These are phyloP conservation scores for Tiliacea citrago DNA, from an alignment of 2,888 invertebrate genomes.

Conservation along the genomic window DNA sequence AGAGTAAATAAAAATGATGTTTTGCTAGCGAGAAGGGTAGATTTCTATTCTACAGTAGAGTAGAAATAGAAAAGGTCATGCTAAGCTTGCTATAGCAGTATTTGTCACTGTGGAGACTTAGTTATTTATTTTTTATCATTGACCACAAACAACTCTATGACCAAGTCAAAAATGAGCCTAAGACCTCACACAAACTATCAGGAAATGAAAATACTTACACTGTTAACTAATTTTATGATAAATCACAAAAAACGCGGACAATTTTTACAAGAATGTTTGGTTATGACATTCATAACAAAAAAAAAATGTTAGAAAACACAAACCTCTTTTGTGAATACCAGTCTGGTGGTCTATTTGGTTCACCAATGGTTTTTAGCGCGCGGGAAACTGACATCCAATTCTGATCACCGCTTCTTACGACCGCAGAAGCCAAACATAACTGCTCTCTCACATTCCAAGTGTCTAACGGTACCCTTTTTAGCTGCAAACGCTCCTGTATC, in stretches of 20 bases:
- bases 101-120: too few species aligned
- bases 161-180: not conserved
- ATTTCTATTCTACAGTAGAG: too few species aligned
- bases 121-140: not conserved
- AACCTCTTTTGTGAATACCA: slow-evolving; percentile 95
- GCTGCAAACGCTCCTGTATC: slow-evolving; percentile 85
- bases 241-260: not conserved
- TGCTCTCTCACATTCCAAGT: slow-evolving; percentile 97
- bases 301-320: slow-evolving; percentile 18
- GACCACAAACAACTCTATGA: not conserved
- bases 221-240: not conserved
- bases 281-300: not conserved
- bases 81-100: too few species aligned
- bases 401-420: slow-evolving; percentile 96
- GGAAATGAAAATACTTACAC: not conserved
- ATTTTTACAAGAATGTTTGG: not conserved
- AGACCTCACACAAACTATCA: not conserved
- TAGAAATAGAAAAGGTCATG: too few species aligned
- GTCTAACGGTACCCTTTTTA: slow-evolving; percentile 94
- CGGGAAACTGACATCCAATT: slow-evolving; percentile 98
- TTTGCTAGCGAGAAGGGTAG: too few species aligned
- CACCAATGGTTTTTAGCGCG: slow-evolving; percentile 94
- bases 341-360: slow-evolving; percentile 94
- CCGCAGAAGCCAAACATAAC: slow-evolving; percentile 96
- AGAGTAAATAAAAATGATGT: too few species aligned